Percentiles rank a stretch among this genome's conserved stretches.
These are phyloP conservation scores for Caradrina clavipalpis DNA, from an alignment of 2,888 invertebrate genomes.

Conservation along the genomic window DNA sequence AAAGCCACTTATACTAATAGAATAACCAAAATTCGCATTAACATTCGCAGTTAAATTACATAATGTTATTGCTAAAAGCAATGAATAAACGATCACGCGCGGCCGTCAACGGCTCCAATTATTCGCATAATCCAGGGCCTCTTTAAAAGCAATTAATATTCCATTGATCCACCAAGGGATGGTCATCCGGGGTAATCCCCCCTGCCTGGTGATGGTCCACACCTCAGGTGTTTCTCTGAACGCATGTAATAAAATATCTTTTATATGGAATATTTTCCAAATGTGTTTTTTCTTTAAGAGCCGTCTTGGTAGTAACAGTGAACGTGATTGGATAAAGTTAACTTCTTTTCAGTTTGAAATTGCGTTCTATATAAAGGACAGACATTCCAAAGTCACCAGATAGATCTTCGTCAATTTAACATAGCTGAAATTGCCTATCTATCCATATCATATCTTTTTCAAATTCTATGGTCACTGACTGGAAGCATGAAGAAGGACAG, in stretches of 20 bases:
- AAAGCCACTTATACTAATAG: conserved; percentile 12
- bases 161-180: conserved; percentile 75
- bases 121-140: conserved; percentile 82
- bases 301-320: too few species aligned
- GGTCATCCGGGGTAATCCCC: conserved; percentile 65
- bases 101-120: conserved; percentile 78
- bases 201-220: conserved; percentile 58
- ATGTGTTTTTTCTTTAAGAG: not conserved
- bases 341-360: too few species aligned
- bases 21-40: conserved; percentile 24
- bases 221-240: conserved; percentile 53
- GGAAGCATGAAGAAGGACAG: too few species aligned
- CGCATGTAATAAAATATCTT: conserved; percentile 1
- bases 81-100: conserved; percentile 69
- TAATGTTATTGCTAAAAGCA: conserved; percentile 57
- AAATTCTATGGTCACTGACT: too few species aligned
- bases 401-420: too few species aligned
- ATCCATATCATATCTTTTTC: too few species aligned
- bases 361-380: too few species aligned
- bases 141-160: conserved; percentile 87
- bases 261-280: not conserved
- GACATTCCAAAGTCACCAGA: too few species aligned
- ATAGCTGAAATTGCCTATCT: too few species aligned
- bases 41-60: conserved; percentile 56
- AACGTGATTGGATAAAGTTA: too few species aligned